Conservation (phyloP, 2,888 invertebrate genomes). For the Gortyna flavago region DNA sequence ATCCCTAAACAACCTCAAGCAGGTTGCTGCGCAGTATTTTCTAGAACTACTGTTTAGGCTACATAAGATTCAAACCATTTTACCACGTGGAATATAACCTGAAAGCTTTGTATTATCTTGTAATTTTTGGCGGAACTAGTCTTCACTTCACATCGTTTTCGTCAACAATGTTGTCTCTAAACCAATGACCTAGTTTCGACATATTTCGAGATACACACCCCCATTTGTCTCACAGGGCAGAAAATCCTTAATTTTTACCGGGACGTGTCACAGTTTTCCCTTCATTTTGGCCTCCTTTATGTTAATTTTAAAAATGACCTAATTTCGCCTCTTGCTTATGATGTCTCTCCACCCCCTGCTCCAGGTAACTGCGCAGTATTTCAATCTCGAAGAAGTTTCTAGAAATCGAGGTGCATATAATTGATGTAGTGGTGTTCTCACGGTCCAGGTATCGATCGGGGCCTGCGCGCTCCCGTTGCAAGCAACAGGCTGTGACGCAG, state of each 20-base stretch:
- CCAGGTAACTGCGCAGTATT: conserved; percentile 60
- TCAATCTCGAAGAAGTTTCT: conserved; percentile 56
- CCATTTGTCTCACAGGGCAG: not conserved
- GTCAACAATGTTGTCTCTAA: not conserved
- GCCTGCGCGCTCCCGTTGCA: conserved; percentile 79
- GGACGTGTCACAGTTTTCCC: not conserved
- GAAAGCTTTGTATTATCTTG: not conserved
- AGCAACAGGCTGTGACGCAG: conserved; percentile 81
- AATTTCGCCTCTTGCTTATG: conserved; percentile 2
- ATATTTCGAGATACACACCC: conserved; percentile 11
- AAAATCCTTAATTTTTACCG: not conserved
- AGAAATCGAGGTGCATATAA: conserved; percentile 69
- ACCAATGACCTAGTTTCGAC: conserved; percentile 30
- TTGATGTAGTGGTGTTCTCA: conserved; percentile 67
- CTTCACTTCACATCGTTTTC: not conserved
- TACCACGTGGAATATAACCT: not conserved
- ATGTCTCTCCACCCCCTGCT: conserved; percentile 20
- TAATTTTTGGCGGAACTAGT: not conserved
- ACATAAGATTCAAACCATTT: not conserved
- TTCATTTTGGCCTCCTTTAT: not conserved
- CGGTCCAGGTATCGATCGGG: conserved; percentile 76
- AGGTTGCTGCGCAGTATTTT: conserved; percentile 17
- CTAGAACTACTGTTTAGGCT: not conserved
- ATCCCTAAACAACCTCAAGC: not conserved
- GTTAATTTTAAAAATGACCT: conserved; percentile 23